Base-by-base conservation (phyloP, 2,113 vertebrate genomes). In the Dromaius novaehollandiae region DNA sequence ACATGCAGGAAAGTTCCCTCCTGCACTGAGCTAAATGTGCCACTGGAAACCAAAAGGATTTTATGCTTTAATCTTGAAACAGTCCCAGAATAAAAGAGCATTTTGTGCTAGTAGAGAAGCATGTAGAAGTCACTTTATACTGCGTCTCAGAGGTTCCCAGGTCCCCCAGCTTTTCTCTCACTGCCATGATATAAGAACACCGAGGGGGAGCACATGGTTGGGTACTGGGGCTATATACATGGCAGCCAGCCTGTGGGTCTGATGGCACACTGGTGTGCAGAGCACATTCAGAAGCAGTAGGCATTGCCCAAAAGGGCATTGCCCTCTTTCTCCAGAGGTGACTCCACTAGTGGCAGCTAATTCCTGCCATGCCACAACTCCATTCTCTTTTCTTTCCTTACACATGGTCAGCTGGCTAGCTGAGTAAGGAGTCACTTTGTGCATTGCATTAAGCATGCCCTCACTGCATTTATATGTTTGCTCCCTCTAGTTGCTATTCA, bases 61-160 rank as follows among this genome's bases (percentile, higher is more conserved):
- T 55, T 55, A 70, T 12, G 2, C 13, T 56, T 94, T 66, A 53
- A 34, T 78, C 86, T 56, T 71, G 20, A 58, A 86, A 82, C 60
- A 7, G 3, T 78, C 32, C 13, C 8, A 60, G 42, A 51, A 20
- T 13, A 80, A 17, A 61, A 19, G 14, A 9, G 6, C 18, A 10
- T 18, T 60, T 89, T 86, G 63, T 84, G 30, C 65, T 64, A 0
- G 0, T 0, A 1, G 30, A 28, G 9, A 40, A 70, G 14, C 0
- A 0, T 24, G 15, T 9, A 13, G 38, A 30, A 50, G n/a, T 38
- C 76, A 46, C 4, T 3, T 24, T 13, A 8, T 68, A 16, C 48
- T 30, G 40, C 70, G 40, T 5, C 18, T 7, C 10, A 1, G 3
- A 50, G 13, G 36, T 4, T 46, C 53, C 10, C 18, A 55, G 26